These are phyloP conservation scores for Drosophila equinoxialis DNA, from an alignment of 1,140 invertebrate species.

Conservation along the genomic window DNA sequence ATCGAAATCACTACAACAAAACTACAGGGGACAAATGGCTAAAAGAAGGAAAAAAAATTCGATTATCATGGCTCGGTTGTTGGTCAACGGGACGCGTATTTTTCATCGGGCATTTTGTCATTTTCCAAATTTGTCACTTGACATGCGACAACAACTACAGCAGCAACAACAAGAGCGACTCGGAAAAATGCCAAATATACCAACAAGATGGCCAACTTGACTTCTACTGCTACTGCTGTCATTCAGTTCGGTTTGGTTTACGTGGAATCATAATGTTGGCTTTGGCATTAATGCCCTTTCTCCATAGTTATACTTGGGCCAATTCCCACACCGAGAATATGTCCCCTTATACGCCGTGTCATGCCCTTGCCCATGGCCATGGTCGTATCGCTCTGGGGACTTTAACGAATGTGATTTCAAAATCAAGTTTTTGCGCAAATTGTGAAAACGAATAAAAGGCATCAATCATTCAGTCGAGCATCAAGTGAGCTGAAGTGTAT, in stretches of 20 bases:
- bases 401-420: constrained; percentile 75
- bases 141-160: constrained; percentile 50
- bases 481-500: constrained; percentile 75
- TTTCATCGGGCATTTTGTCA: constrained; percentile 74
- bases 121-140: constrained; percentile 79
- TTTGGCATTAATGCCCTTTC: constrained; percentile 70
- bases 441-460: constrained; percentile 72
- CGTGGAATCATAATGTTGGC: constrained; percentile 69
- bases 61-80: constrained; percentile 57
- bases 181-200: not conserved
- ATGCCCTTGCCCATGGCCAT: constrained; percentile 14
- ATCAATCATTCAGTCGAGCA: constrained; percentile 78
- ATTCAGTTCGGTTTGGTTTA: constrained; percentile 4
- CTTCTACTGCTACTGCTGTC: not conserved
- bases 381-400: constrained; percentile 36
- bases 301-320: constrained; percentile 18
- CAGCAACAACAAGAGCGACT: constrained; percentile 8
- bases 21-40: constrained; percentile 18
- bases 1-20: constrained; percentile 4
- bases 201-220: constrained; percentile 31
- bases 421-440: constrained; percentile 65
- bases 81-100: constrained; percentile 40
- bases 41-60: constrained; percentile 54
- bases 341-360: too few species aligned
- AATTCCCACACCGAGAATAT: constrained; percentile 12